Percentiles rank a stretch among this genome's conserved stretches.
These are phyloP conservation scores for Salticus scenicus DNA, from an alignment of 2,888 invertebrate species.

Conservation along the genomic window DNA sequence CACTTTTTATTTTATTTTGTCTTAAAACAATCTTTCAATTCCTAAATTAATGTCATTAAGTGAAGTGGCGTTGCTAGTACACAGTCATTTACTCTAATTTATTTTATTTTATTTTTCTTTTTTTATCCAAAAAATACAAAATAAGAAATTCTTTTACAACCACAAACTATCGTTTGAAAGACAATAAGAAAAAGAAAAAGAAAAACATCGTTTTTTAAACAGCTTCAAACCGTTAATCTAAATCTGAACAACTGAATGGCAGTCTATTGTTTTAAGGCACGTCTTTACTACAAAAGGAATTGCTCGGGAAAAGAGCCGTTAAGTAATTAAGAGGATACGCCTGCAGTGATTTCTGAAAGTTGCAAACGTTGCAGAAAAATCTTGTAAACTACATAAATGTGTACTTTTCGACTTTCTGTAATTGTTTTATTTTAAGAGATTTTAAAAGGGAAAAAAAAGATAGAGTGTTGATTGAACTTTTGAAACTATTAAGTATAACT, in stretches of 20 bases:
- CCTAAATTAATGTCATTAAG: not conserved
- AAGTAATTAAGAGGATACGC: constrained; percentile 52
- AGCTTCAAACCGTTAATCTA: constrained; percentile 10
- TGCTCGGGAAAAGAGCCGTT: constrained; percentile 21
- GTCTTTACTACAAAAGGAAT: constrained; percentile 57
- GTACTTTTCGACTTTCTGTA: not conserved
- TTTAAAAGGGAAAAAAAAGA: constrained; percentile 9
- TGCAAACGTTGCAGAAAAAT: constrained; percentile 29
- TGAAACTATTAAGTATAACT: too few relatives aligned
- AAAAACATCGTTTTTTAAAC: not conserved
- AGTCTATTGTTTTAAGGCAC: constrained; percentile 50
- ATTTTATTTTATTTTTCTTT: not conserved
- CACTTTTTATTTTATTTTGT: too few relatives aligned
- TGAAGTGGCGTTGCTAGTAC: not conserved
- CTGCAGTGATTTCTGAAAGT: constrained; percentile 15
- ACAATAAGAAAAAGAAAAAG: not conserved
- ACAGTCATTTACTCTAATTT: not conserved
- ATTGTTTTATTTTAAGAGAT: constrained; percentile 29
- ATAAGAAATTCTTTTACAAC: not conserved
- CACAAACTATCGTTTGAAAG: not conserved
- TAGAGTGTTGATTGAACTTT: too few relatives aligned
- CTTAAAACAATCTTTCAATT: too few relatives aligned
- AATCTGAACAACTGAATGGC: not conserved
- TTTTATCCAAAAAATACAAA: not conserved
- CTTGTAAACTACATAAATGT: not conserved